phyloP scores from a whole-genome alignment of 2,113 vertebrate genomes.

The rat (Rattus norvegicus) region DNA sequence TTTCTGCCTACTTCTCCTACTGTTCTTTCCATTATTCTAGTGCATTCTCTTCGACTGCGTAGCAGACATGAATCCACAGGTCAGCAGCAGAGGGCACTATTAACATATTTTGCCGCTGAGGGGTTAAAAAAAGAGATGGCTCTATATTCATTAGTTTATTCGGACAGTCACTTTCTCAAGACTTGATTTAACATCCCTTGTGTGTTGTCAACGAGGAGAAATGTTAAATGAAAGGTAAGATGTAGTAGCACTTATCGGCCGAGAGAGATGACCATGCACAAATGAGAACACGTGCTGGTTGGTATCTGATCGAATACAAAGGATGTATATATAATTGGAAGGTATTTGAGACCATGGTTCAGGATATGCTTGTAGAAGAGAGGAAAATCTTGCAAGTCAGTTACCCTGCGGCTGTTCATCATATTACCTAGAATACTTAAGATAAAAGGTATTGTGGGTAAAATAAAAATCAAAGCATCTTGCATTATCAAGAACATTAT shows the following conservation, averaged over 20 bases:
- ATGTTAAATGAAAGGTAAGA: background rate
- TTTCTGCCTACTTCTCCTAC: background rate
- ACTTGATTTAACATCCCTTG: background rate
- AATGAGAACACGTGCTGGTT: background rate
- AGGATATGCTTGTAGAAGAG: background rate
- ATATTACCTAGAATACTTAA: background rate
- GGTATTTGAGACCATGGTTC: background rate
- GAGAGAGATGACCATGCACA: background rate
- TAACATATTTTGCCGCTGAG: slow-evolving; percentile 60
- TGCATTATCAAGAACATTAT: background rate
- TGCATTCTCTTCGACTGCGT: background rate
- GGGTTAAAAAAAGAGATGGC: background rate
- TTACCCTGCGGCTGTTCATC: background rate
- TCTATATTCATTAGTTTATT: background rate
- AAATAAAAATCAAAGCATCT: background rate
- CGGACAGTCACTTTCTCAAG: background rate
- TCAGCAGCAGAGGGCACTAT: slow-evolving; percentile 79
- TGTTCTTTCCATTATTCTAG: background rate
- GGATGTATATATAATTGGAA: background rate
- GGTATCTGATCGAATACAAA: background rate
- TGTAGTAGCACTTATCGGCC: background rate
- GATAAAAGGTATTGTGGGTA: background rate
- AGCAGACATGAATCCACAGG: background rate
- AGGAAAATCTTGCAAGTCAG: background rate
- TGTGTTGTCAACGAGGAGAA: background rate